Base-by-base conservation (phyloP, 2,888 invertebrate species). In the Drosophila longiperda region DNA sequence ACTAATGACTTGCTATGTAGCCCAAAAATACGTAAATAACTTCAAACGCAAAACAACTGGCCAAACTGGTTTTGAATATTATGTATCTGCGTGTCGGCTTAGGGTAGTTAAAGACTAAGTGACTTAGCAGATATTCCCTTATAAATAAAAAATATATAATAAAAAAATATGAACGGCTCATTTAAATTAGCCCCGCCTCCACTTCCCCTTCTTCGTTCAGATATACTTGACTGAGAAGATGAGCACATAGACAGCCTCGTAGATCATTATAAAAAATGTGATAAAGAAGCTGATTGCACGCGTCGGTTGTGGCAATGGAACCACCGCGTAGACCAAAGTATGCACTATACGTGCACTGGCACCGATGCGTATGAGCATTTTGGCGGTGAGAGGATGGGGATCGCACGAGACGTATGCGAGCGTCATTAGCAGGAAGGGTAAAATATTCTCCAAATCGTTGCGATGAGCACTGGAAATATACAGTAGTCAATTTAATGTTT, bases 401-500 rank as follows among this genome's bases (percentile, higher is more conserved):
- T 93, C 93, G 0, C 94, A 94, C 61, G 94, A 87, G 11, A 95
- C 91, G 90, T 95, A 96, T 29, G 94, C 91, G 45, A 94, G 91
- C 26, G 94, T 94, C 67, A 94, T 92, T 3, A 94, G 75, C 49
- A 95, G 90, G 89, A 95, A 96, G 1, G 95, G 93, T 6, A 94
- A 91, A 66, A 96, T 95, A 91, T 95, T 96, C 91, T 96, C 96
- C 87, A 96, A 83, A 90, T 96, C 96, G 85, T 96, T 96, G 83
- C 94, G 93, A 91, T 96, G 95, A 15, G 95, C 95, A 74, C 96
- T 95, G 92, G 32, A 68, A 62, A 49, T 6, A 57, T 3, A 26
- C 11, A 49, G 32, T 7, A 20, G 40, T 45, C 5, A 32, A 20
- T 50, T 23, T 6, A 38, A 36, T 40, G 15, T 29, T 57, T n/a